Percentiles rank a stretch among this genome's conserved stretches.
phyloP scores from a whole-genome alignment of 37 sponge, comb jelly and placozoan species.

The Oopsacas minuta region DNA sequence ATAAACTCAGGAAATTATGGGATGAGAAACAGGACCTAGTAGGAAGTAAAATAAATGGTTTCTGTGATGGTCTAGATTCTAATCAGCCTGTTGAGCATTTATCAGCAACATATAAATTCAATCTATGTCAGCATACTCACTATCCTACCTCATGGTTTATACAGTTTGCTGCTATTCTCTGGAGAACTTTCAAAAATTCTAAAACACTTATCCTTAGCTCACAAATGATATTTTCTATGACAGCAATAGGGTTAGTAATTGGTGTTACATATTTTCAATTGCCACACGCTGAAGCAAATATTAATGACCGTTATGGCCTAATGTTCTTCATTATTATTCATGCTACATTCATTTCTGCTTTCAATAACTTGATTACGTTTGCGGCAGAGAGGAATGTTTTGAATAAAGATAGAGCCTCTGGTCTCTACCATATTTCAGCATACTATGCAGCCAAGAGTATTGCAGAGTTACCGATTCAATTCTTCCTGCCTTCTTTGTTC shows the following conservation, averaged over 20 bases:
- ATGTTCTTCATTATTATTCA: neutral
- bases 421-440: conserved; percentile 53
- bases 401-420: conserved; percentile 44
- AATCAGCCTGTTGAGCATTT: neutral
- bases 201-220: neutral
- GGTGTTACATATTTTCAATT: conserved; percentile 60
- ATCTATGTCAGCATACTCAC: neutral
- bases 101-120: neutral
- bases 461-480: conserved; percentile 48
- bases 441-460: conserved; percentile 57
- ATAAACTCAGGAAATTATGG: neutral
- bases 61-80: neutral
- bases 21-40: neutral
- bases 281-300: conserved; percentile 29
- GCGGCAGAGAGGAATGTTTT: conserved; percentile 32
- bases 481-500: conserved; percentile 30
- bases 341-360: neutral
- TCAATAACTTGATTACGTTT: conserved; percentile 21
- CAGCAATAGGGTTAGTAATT: conserved; percentile 21
- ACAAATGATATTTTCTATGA: neutral
- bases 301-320: conserved; percentile 28
- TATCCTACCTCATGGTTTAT: neutral
- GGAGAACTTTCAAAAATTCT: conserved; percentile 7
- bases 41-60: neutral
- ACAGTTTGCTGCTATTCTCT: neutral